phyloP scores from a whole-genome alignment of 1,140 invertebrate genomes.

The Macrosteles quadrilineatus region DNA sequence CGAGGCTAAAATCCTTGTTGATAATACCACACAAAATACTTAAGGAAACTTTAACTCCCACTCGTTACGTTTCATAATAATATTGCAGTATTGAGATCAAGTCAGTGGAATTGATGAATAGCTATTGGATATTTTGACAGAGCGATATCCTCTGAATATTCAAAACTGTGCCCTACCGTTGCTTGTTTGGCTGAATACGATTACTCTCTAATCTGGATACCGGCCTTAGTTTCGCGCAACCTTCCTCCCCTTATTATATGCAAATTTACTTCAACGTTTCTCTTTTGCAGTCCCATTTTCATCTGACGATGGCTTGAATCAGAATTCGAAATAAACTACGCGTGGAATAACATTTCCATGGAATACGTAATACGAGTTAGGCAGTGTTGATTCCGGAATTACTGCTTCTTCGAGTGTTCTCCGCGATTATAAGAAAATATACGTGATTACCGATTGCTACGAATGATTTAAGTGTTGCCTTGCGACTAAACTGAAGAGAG shows the following conservation, averaged over 20 bases:
- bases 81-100: background rate
- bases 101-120: conserved; percentile 9
- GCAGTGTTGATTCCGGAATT: too few species aligned
- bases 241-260: conserved; percentile 25
- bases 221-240: conserved; percentile 19
- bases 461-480: too few species aligned
- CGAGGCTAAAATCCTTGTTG: too few species aligned
- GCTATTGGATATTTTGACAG: conserved; percentile 24
- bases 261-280: conserved; percentile 25
- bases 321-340: conserved; percentile 16
- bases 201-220: conserved; percentile 24
- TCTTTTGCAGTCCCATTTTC: conserved; percentile 24
- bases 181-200: conserved; percentile 25
- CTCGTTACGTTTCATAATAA: too few species aligned
- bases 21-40: too few species aligned
- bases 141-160: conserved; percentile 7
- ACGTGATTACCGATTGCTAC: too few species aligned
- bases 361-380: too few species aligned
- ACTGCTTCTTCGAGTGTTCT: too few species aligned
- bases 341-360: too few species aligned
- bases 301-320: conserved; percentile 18
- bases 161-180: conserved; percentile 7
- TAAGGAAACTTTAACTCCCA: too few species aligned
- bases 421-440: too few species aligned
- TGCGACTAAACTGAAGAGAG: too few species aligned